Evolutionary conservation across 2,888 invertebrate genomes (phyloP).

Genomic region (Idaea straminata): DNA sequence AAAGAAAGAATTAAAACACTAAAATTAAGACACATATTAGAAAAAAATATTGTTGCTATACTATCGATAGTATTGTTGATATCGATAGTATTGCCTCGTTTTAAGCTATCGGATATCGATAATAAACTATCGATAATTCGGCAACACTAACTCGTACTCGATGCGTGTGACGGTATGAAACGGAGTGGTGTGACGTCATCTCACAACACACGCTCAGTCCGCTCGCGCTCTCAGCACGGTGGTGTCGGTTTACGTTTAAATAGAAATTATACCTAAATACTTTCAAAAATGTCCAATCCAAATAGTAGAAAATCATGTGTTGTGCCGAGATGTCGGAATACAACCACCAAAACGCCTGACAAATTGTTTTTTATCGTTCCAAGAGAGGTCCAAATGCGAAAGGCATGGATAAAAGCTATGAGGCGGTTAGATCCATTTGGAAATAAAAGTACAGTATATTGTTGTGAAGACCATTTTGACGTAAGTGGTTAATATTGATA

Average conservation of each 20-base stretch:
- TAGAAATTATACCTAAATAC: background rate
- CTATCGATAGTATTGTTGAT: no score
- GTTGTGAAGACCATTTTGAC: slow-evolving; percentile 25
- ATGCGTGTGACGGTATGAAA: no score
- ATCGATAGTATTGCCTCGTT: no score
- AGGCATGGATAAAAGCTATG: slow-evolving; percentile 31
- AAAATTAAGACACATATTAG: no score
- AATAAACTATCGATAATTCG: no score
- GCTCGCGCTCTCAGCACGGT: no score
- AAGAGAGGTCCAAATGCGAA: slow-evolving; percentile 22
- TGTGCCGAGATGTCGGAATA: slow-evolving; percentile 32
- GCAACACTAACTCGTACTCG: no score
- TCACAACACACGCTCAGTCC: background rate
- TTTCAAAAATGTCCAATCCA: slow-evolving; percentile 6
- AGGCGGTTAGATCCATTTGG: slow-evolving; percentile 26
- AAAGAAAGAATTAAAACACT: no score
- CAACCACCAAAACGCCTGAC: slow-evolving; percentile 27
- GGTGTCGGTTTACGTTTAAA: background rate
- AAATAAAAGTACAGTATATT: slow-evolving; percentile 25
- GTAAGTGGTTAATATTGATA: background rate
- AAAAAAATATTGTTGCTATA: no score
- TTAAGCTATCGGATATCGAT: no score
- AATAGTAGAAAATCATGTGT: background rate
- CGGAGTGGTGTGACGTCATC: no score
- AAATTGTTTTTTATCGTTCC: slow-evolving; percentile 32